Percentiles rank a stretch among this genome's conserved stretches.
Evolutionary conservation across 2,113 vertebrate species (phyloP).

Genomic region (Lontra canadensis): DNA sequence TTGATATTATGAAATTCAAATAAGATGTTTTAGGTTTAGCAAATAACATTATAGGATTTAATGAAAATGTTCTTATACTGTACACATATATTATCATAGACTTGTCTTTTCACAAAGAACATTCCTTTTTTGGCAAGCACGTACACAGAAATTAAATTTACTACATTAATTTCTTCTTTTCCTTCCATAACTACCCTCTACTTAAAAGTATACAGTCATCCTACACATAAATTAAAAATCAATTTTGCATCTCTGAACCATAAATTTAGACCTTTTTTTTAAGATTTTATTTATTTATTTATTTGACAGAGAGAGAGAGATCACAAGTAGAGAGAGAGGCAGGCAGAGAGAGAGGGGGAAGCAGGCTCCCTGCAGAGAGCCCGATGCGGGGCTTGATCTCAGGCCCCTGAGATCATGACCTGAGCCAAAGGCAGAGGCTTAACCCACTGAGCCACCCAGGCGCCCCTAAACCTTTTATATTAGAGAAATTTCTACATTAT

Average conservation of each 20-base stretch:
- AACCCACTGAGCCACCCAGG: too few species aligned
- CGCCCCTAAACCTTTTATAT: neutral
- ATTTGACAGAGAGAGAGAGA: too few species aligned
- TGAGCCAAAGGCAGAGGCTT: too few species aligned
- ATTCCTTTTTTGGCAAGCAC: neutral
- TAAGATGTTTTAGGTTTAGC: neutral
- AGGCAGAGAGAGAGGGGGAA: too few species aligned
- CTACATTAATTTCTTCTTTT: neutral
- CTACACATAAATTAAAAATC: neutral
- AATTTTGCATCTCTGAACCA: conserved; percentile 2
- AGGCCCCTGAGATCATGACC: too few species aligned
- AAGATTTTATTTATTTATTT: too few species aligned
- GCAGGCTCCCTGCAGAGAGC: too few species aligned
- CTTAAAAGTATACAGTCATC: neutral
- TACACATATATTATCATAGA: neutral
- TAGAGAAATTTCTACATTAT: neutral
- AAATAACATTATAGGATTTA: neutral
- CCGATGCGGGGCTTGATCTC: too few species aligned
- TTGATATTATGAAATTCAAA: conserved; percentile 20
- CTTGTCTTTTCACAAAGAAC: conserved; percentile 28
- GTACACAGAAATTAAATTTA: neutral
- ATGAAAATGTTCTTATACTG: neutral
- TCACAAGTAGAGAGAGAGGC: too few species aligned
- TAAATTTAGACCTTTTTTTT: conserved; percentile 8
- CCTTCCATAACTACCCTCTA: neutral